Conservation (phyloP, 2,888 invertebrate genomes). For the Harpalus rubripes region DNA sequence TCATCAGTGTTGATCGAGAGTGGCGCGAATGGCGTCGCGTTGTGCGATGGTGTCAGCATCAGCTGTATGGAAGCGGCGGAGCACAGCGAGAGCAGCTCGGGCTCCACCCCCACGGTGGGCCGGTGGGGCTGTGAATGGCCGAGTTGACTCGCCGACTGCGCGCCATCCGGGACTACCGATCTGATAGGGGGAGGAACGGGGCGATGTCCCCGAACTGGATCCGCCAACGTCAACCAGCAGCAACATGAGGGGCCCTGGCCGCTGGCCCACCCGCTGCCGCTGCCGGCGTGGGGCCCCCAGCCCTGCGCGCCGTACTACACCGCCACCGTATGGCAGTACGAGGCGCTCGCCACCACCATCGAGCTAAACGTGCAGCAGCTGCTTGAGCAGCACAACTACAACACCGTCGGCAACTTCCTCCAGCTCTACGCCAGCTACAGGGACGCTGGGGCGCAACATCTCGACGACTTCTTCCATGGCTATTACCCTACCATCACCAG, state of each 20-base stretch:
- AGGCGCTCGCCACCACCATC: slow-evolving; percentile 88
- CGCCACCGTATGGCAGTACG: slow-evolving; percentile 83
- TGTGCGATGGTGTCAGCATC: slow-evolving; percentile 80
- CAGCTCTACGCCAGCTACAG: slow-evolving; percentile 83
- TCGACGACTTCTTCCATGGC: slow-evolving; percentile 85
- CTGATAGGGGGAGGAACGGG: slow-evolving; percentile 68
- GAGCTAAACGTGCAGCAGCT: slow-evolving; percentile 89
- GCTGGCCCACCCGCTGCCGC: slow-evolving; percentile 85
- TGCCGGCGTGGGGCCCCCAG: slow-evolving; percentile 85
- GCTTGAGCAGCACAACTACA: slow-evolving; percentile 91
- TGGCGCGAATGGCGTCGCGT: slow-evolving; percentile 78
- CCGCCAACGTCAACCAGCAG: slow-evolving; percentile 28
- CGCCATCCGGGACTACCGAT: slow-evolving; percentile 77
- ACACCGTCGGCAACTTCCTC: slow-evolving; percentile 92
- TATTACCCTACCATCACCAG: slow-evolving; percentile 89
- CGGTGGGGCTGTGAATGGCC: slow-evolving; percentile 97
- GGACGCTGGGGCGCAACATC: slow-evolving; percentile 81
- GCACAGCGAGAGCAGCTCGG: slow-evolving; percentile 78
- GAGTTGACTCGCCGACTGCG: slow-evolving; percentile 94
- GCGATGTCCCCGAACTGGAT: slow-evolving; percentile 27
- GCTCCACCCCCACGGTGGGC: slow-evolving; percentile 89
- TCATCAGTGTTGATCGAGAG: slow-evolving; percentile 74
- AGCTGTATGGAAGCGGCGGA: slow-evolving; percentile 72
- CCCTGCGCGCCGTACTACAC: slow-evolving; percentile 79
- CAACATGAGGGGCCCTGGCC: slow-evolving; percentile 81